These are phyloP conservation scores for Orchestia grillus DNA, from an alignment of 1,140 invertebrate species.

Conservation along the genomic window DNA sequence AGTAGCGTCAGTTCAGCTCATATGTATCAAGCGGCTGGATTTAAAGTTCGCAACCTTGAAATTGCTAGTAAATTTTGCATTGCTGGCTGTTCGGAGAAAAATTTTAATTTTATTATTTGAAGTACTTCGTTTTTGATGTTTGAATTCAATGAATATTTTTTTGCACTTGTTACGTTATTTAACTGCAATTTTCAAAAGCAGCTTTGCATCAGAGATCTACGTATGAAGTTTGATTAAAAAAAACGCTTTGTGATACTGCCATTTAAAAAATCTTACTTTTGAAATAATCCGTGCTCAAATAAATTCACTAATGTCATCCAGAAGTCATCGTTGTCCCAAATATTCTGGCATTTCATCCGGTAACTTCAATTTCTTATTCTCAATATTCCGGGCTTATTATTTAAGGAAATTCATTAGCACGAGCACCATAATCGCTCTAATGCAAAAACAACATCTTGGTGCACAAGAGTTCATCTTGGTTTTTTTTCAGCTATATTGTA, in stretches of 20 bases:
- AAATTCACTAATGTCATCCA: background rate
- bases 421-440: no score
- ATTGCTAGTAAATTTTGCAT: background rate
- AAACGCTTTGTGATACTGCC: no score
- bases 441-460: no score
- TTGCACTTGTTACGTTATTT: no score
- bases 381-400: background rate
- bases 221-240: no score
- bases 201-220: background rate
- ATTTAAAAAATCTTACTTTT: no score
- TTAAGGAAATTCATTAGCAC: no score
- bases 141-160: background rate
- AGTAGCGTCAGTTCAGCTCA: background rate
- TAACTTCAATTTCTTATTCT: background rate
- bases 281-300: background rate
- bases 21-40: background rate
- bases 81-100: background rate
- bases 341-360: background rate
- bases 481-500: background rate
- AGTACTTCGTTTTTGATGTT: no score
- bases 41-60: background rate
- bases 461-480: background rate
- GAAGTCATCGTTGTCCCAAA: background rate
- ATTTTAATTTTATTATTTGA: no score
- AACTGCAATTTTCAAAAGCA: no score